A percentile compares a stretch with the other conserved stretches of the same genome.
Conservation (phyloP, 2,113 vertebrate genomes). For the Pachyramphus minor region DNA sequence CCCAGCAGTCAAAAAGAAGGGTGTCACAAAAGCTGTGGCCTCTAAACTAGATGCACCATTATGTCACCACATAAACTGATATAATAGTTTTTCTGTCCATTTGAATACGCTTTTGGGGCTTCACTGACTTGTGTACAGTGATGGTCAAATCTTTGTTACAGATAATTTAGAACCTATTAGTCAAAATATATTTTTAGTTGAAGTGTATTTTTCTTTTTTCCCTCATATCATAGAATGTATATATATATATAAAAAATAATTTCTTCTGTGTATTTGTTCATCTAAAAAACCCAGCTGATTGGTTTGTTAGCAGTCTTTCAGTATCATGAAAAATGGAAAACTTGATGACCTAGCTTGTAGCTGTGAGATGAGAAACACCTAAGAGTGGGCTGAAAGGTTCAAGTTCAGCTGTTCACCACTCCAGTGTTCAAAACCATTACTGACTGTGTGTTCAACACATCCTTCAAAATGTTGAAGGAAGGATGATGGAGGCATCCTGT, state of each 20-base stretch:
- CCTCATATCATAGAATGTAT: neutral
- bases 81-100: neutral
- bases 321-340: neutral
- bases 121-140: neutral
- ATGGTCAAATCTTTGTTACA: neutral
- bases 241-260: neutral
- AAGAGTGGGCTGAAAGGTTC: neutral
- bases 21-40: neutral
- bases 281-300: neutral
- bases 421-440: neutral
- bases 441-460: neutral
- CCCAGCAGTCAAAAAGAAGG: neutral
- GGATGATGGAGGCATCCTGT: neutral
- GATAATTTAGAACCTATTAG: neutral
- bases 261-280: neutral
- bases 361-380: neutral
- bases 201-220: neutral
- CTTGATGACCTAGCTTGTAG: neutral
- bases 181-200: neutral
- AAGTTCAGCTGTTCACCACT: neutral
- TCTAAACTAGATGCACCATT: neutral
- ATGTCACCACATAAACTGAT: neutral
- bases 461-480: neutral
- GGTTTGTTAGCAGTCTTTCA: neutral
- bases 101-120: neutral